These are phyloP conservation scores for Therioaphis trifolii DNA, from an alignment of 2,888 invertebrate genomes.

Conservation along the genomic window DNA sequence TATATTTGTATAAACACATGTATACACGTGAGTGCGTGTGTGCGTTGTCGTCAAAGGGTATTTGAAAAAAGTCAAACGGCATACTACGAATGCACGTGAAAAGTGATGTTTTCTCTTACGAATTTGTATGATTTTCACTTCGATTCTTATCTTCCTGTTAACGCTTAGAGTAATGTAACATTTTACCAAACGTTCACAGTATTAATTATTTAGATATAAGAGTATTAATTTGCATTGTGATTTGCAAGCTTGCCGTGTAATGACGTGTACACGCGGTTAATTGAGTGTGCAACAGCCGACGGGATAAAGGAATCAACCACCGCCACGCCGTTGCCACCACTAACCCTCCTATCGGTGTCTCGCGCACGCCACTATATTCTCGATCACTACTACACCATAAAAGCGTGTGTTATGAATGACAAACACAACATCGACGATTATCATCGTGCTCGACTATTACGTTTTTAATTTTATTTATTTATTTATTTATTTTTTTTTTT, in stretches of 20 bases:
- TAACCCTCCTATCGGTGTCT: not conserved
- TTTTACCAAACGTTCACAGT: not conserved
- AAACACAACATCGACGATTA: not conserved
- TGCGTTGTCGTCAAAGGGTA: not conserved
- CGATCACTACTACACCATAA: not conserved
- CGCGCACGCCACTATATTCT: not conserved
- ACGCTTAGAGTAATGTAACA: not conserved
- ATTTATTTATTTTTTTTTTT: too few relatives aligned
- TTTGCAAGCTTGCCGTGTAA: not conserved
- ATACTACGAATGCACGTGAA: too few relatives aligned
- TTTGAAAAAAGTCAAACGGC: not conserved
- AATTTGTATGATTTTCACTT: slow-evolving; percentile 1
- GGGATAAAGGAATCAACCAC: not conserved
- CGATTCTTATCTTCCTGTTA: too few relatives aligned
- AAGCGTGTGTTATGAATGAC: not conserved
- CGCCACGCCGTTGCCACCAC: not conserved
- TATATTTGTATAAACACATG: too few relatives aligned
- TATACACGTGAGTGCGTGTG: not conserved
- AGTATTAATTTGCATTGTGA: too few relatives aligned
- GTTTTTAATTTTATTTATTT: too few relatives aligned
- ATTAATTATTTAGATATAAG: too few relatives aligned
- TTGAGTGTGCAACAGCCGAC: slow-evolving; percentile 18
- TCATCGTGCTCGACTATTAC: not conserved
- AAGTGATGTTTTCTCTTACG: not conserved
- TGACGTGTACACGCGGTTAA: not conserved